Conservation (phyloP, 2,888 invertebrate genomes). For the Lasioglossum figueresi region DNA sequence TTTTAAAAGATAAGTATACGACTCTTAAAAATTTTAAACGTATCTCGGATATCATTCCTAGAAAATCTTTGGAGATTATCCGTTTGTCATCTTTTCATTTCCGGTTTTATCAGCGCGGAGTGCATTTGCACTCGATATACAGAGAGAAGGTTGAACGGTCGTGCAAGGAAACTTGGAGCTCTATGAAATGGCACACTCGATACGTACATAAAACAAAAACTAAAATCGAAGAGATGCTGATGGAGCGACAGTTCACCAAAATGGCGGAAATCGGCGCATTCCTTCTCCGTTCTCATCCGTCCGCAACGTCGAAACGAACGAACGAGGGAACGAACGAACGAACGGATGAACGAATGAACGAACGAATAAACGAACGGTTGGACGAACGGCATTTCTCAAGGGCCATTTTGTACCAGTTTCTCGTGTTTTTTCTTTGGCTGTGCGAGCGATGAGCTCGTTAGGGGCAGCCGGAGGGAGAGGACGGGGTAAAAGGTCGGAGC, state of each 20-base stretch:
- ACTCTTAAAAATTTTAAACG: no score
- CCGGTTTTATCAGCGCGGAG: no score
- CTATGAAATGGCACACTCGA: no score
- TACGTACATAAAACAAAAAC: no score
- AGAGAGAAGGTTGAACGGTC: no score
- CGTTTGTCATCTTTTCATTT: no score
- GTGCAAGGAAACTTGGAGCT: no score
- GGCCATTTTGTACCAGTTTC: conserved; percentile 81
- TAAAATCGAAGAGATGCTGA: not conserved
- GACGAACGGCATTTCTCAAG: conserved; percentile 76
- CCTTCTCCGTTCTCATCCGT: conserved; percentile 53
- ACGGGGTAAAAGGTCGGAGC: conserved; percentile 57
- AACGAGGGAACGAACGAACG: not conserved
- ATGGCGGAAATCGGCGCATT: conserved; percentile 34
- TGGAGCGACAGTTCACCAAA: conserved; percentile 25
- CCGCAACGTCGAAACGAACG: conserved; percentile 10
- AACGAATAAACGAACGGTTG: conserved; percentile 48
- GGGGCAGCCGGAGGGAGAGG: conserved; percentile 70
- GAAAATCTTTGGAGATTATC: no score
- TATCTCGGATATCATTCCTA: no score
- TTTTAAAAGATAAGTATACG: no score
- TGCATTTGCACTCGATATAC: no score
- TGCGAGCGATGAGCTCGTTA: conserved; percentile 81
- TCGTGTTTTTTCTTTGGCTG: conserved; percentile 74
- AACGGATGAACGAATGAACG: conserved; percentile 7